Evolutionary conservation across 1,140 invertebrate species (phyloP), one percentile per base, ranked within the genome.

Genomic region (Drosophila lacteicornis): DNA sequence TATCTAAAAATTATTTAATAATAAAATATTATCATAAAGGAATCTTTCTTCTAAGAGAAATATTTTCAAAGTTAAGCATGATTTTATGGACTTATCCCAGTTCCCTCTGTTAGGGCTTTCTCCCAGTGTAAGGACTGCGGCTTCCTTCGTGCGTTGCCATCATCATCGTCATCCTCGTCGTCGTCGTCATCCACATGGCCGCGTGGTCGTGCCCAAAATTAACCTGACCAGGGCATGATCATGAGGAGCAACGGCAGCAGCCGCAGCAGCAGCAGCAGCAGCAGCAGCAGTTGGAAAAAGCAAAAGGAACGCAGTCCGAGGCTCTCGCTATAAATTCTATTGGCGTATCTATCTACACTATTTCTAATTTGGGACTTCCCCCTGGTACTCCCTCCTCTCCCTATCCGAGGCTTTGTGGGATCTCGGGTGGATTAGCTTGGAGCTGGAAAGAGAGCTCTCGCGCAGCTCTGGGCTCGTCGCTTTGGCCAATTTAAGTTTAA

Each of bases 401-500:
- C 36, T n/a, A 22, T 3, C 12, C 7, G 8, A 0, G 59, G 59
- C 11, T 19, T 55, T 43, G 50, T 63, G 57, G 67, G 46, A 51
- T 62, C 62, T 62, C 25, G 45, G 11, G 59, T 38, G 69, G 43
- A 65, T 78, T 62, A 61, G 75, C 67, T 57, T 27, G 33, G n/a
- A 40, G 38, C 17, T 22, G 3, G 47, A 9, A n/a, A 61, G 25
- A 51, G 22, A 19, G 47, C 46, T 33, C 22, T 30, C 27, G 27
- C 15, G 11, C n/a, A 33, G 49, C 45, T 75, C 67, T 50, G 27
- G 55, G 79, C 56, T 76, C 75, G 63, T 78, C 80, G 69, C 70
- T 83, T 77, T 85, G 85, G 85, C 85, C 85, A 90, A 90, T 90
- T 90, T 90, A 90, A 90, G 85, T 90, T 90, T 90, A 90, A 90